Percentiles rank a stretch among this genome's conserved stretches.
phyloP scores from a whole-genome alignment of 2,888 invertebrate genomes.

The Drosophila mimetica region DNA sequence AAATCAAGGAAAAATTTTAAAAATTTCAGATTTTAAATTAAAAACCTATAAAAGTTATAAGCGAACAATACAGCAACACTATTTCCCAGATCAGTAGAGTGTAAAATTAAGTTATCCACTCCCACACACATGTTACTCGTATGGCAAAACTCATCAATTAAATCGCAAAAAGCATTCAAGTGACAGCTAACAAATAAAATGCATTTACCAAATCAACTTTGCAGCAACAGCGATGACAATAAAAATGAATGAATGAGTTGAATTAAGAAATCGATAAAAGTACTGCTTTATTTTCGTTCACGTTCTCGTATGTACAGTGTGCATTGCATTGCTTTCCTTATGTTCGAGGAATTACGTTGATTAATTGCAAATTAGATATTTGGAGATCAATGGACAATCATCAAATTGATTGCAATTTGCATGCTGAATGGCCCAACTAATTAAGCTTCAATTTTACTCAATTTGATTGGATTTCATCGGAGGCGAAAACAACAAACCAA shows the following conservation, averaged over 20 bases:
- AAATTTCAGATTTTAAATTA: neutral
- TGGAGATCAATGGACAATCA: conserved; percentile 40
- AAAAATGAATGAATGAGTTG: conserved; percentile 11
- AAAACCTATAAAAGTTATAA: neutral
- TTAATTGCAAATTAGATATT: conserved; percentile 58
- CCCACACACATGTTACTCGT: conserved; percentile 23
- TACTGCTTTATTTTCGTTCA: conserved; percentile 9
- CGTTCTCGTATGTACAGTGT: conserved; percentile 6
- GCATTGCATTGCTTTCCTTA: conserved; percentile 2
- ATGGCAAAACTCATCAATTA: conserved; percentile 61
- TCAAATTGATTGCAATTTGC: conserved; percentile 39
- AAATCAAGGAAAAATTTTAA: neutral
- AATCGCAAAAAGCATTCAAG: conserved; percentile 48
- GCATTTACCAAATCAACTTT: conserved; percentile 71
- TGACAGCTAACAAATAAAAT: conserved; percentile 74
- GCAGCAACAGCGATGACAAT: conserved; percentile 7
- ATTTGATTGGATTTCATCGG: conserved; percentile 32
- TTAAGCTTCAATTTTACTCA: conserved; percentile 37
- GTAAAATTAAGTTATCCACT: conserved; percentile 21
- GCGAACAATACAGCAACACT: neutral
- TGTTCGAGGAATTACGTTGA: conserved; percentile 44
- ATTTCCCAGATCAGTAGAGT: neutral
- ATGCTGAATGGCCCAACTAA: conserved; percentile 38
- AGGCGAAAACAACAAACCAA: conserved; percentile 9
- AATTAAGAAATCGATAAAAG: conserved; percentile 59